Base-by-base conservation (phyloP, 2,888 invertebrate genomes). In the Blastobasis lacticolella region DNA sequence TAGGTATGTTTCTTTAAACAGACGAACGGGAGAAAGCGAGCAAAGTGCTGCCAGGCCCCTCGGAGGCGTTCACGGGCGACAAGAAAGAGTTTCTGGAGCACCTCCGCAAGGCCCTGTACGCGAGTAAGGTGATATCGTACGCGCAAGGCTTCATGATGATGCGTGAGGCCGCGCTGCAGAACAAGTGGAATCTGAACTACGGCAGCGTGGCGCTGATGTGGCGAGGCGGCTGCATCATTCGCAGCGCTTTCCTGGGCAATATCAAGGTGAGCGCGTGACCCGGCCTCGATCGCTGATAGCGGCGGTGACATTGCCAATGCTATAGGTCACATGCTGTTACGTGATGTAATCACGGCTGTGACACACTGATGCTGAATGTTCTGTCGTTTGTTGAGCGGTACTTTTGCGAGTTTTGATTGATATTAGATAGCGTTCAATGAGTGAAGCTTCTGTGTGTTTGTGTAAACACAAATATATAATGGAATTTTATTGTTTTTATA, bases 121-220 rank as follows among this genome's bases (percentile, higher is more conserved):
- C 98, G 5, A 96, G 98, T 54, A 99, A 99, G 87, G 97, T 99
- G 56, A 97, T 99, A 50, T 99, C 98, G 0, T 99, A 99, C 73
- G 97, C 99, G 0, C 99, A 99, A 90, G 99, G 97, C 4, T 97
- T 97, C 72, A 98, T 98, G 98, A 86, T 98, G 60, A 89, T 98
- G 70, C 90, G 97, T 46, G 97, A 97, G 79, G 97, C 98, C 9
- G 98, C 98, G 9, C 55, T 87, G 87, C 75, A 67, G 0, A 94
- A 97, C 73, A 91, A 93, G 5, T 99, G 99, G 99, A 94, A 96
- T 58, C 88, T 99, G 55, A 99, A 99, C 87, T 97, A 98, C 71
- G 99, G 99, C 49, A 96, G 96, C 52, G 98, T 99, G 59, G 99
- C 99, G 1, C 88, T 99, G 45, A 99, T 99, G 99, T 99, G 99